A percentile compares a stretch with the other conserved stretches of the same genome.
These are phyloP conservation scores for Boleophthalmus pectinirostris DNA, from an alignment of 2,113 vertebrate genomes.

Conservation along the genomic window DNA sequence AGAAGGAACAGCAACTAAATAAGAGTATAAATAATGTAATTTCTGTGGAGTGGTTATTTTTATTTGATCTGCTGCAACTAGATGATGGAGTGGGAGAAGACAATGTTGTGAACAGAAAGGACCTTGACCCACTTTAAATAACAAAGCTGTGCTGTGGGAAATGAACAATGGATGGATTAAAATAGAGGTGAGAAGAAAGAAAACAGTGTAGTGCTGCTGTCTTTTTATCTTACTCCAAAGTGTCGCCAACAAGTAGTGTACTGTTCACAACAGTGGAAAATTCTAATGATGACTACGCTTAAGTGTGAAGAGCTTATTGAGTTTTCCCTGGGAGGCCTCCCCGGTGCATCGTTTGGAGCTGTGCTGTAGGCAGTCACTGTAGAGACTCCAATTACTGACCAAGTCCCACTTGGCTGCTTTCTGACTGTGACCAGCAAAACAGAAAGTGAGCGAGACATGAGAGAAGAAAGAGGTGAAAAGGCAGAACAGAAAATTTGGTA, in stretches of 20 bases:
- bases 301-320: conserved; percentile 71
- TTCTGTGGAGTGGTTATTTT: conserved; percentile 12
- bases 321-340: conserved; percentile 67
- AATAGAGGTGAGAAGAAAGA: conserved; percentile 48
- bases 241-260: conserved; percentile 53
- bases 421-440: conserved; percentile 73
- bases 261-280: conserved; percentile 66
- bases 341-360: conserved; percentile 64
- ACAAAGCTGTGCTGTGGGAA: conserved; percentile 51
- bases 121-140: conserved; percentile 63
- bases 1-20: not conserved
- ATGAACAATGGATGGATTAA: conserved; percentile 38
- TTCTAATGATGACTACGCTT: conserved; percentile 65
- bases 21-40: conserved; percentile 2
- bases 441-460: conserved; percentile 45
- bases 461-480: conserved; percentile 21
- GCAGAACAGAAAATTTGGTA: conserved; percentile 46
- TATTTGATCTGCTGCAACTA: conserved; percentile 19
- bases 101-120: conserved; percentile 31
- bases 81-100: conserved; percentile 42
- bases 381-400: conserved; percentile 76
- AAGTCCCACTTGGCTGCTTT: conserved; percentile 69
- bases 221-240: conserved; percentile 24
- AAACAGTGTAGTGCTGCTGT: conserved; percentile 30
- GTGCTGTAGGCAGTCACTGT: conserved; percentile 70